Percentiles rank a stretch among this genome's conserved stretches.
Evolutionary conservation across 2,888 invertebrate species (phyloP).

Genomic region (Boloria euphrosyne): DNA sequence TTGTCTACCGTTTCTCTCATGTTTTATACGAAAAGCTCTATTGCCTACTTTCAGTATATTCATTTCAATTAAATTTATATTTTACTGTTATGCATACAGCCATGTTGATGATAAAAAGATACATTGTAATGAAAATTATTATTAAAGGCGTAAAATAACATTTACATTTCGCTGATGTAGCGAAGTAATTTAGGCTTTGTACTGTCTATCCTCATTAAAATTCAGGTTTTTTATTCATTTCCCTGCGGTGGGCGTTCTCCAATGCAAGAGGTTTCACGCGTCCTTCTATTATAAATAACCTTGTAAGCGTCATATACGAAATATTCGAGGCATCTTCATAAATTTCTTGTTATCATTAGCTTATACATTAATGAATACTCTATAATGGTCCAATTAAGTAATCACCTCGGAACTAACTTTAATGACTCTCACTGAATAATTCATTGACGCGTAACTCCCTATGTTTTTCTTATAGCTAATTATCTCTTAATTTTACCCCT

Average conservation of each 20-base stretch:
- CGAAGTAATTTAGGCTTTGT: too few species aligned
- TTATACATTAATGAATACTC: neutral
- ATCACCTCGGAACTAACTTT: constrained; percentile 37
- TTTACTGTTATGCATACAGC: constrained; percentile 13
- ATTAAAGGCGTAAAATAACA: neutral
- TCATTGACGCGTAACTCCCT: constrained; percentile 29
- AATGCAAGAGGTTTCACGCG: too few species aligned
- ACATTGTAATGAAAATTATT: constrained; percentile 4
- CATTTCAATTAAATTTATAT: constrained; percentile 5
- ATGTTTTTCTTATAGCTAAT: constrained; percentile 5
- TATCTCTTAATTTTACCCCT: neutral
- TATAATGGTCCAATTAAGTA: constrained; percentile 33
- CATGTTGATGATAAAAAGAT: too few species aligned
- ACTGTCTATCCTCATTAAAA: too few species aligned
- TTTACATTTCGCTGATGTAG: too few species aligned
- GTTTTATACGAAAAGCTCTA: constrained; percentile 8
- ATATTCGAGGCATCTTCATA: too few species aligned
- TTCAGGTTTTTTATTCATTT: too few species aligned
- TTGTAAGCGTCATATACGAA: too few species aligned
- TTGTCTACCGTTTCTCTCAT: constrained; percentile 18
- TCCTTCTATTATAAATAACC: too few species aligned
- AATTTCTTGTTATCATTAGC: too few species aligned
- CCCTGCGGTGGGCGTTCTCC: too few species aligned
- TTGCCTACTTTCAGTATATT: neutral
- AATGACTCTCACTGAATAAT: constrained; percentile 37